Evolutionary conservation across 92 coral and sea anemone genomes (phyloP).

Genomic region (Epizoanthus fatuus): DNA sequence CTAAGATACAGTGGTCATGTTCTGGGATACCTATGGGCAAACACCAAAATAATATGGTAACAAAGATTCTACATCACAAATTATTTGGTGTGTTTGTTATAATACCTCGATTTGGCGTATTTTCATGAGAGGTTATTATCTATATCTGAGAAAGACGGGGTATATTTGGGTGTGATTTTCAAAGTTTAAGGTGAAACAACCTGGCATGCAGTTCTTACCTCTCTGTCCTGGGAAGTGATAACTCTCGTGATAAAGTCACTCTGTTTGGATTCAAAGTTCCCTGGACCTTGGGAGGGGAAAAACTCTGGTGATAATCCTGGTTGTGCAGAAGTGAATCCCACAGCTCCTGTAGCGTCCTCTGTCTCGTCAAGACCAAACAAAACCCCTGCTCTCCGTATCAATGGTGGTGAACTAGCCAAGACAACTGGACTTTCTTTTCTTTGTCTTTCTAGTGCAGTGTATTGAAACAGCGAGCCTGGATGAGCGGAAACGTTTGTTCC

Average conservation of each 20-base stretch:
- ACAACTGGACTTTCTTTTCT: not conserved
- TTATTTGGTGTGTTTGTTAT: too few relatives aligned
- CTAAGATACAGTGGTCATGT: too few relatives aligned
- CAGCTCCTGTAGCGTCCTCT: not conserved
- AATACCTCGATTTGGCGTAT: too few relatives aligned
- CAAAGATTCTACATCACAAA: too few relatives aligned
- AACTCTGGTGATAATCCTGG: conserved; percentile 42
- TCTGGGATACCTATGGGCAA: too few relatives aligned
- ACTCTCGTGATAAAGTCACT: not conserved
- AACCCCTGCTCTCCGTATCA: not conserved
- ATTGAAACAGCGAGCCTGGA: conserved; percentile 29
- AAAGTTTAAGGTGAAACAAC: too few relatives aligned
- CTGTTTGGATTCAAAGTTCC: not conserved
- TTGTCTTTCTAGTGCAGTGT: conserved; percentile 17
- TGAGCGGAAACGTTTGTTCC: not conserved
- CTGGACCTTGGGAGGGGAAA: not conserved
- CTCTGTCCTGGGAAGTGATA: conserved; percentile 12
- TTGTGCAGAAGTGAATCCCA: not conserved
- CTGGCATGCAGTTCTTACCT: not conserved
- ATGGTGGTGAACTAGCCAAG: not conserved
- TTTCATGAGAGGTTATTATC: not conserved
- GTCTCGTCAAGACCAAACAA: conserved; percentile 13
- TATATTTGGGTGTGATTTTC: not conserved
- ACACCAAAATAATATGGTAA: too few relatives aligned
- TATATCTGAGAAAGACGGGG: too few relatives aligned